Evolutionary conservation across 1,140 invertebrate species (phyloP), one percentile per base, ranked within the genome.

Genomic region (Brachionus rotundiformis): DNA sequence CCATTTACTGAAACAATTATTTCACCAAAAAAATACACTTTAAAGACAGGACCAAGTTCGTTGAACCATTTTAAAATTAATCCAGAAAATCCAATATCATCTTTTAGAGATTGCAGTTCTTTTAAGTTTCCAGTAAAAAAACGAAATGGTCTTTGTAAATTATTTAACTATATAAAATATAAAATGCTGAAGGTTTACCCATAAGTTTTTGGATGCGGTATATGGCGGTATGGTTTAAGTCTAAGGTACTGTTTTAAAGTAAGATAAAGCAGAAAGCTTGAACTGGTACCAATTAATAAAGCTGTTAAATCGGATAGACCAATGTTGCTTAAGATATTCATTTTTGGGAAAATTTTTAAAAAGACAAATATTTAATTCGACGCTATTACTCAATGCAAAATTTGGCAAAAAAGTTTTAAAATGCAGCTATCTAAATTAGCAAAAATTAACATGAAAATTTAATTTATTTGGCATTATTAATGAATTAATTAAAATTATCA

Each of bases 81-180:
- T 25, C 41, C 36, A 25, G 39, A 25, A 73, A 73, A 73, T 23
- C 36, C 19, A 10, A 39, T 61, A 27, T 63, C 76, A 19, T 39
- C 25, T 31, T 79, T 39, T 5, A 11, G 3, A 8, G 44, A 44
- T 41, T 79, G n/a, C 27, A 79, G 19, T 59, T 54, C 47, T 10
- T 59, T n/a, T 13, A 59, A 61, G 25, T 79, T 79, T 33, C 76
- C 76, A 25, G 59, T 36, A 19, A 59, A 79, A 63, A 79, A 79
- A 11, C 76, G 19, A 59, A 63, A 59, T 19, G 59, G 11, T 2
- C 76, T 79, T 47, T 1, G 2, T 25, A 19, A 0, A 27, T n/a
- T n/a, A n/a, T n/a, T n/a, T n/a, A n/a, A n/a, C n/a, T n/a, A n/a
- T n/a, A n/a, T n/a, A 10, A 33, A 73, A 49, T n/a, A 27, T 6